Evolutionary conservation across 2,888 invertebrate genomes (phyloP).

Genomic region (Phytoseiulus persimilis): DNA sequence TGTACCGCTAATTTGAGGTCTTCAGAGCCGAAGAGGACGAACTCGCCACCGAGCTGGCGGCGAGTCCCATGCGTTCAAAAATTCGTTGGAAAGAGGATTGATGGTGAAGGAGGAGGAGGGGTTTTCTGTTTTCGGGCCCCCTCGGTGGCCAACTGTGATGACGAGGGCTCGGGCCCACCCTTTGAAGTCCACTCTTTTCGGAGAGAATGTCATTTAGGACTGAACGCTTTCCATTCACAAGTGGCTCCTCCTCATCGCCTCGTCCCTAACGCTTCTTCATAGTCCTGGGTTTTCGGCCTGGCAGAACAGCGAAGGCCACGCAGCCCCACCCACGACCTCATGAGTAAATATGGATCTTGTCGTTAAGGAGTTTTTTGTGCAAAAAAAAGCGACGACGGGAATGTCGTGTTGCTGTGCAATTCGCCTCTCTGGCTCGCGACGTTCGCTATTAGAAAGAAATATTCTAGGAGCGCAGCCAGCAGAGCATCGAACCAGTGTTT

Average conservation of each 20-base stretch:
- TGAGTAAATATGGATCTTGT: not conserved
- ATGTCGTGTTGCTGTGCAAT: slow-evolving; percentile 5
- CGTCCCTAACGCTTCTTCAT: not conserved
- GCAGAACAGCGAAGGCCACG: not conserved
- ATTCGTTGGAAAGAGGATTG: no score
- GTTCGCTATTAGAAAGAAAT: not conserved
- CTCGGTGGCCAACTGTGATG: no score
- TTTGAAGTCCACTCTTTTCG: not conserved
- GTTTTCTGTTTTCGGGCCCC: no score
- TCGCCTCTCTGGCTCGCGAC: not conserved
- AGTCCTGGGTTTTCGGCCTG: not conserved
- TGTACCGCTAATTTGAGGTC: not conserved
- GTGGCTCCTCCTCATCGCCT: no score
- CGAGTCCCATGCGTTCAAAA: no score
- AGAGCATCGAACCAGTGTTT: not conserved
- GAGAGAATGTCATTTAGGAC: not conserved
- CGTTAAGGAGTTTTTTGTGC: not conserved
- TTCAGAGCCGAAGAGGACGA: not conserved
- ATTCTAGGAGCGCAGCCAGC: not conserved
- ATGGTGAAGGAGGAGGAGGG: no score
- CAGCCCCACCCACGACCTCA: not conserved
- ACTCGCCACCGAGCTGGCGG: not conserved
- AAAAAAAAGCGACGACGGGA: not conserved
- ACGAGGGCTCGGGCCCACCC: no score
- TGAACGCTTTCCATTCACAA: no score